These are phyloP conservation scores for Corythoichthys haematopterus DNA, from an alignment of 2,113 vertebrate genomes.

Conservation along the genomic window DNA sequence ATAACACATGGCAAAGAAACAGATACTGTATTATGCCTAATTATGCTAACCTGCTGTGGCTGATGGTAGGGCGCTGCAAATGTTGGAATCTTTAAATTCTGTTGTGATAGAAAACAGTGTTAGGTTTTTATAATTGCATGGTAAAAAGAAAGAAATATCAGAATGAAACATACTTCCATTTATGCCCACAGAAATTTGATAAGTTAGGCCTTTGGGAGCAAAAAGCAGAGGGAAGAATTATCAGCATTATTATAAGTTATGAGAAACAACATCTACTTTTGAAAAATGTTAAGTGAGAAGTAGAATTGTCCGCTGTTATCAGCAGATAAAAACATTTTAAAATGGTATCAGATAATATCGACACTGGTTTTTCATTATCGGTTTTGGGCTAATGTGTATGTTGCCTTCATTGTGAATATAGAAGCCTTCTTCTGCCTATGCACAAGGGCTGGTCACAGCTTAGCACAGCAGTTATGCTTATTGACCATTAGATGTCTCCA, in stretches of 20 bases:
- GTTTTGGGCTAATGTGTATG: too few relatives aligned
- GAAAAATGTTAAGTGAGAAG: neutral
- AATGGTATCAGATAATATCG: too few relatives aligned
- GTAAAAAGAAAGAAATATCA: neutral
- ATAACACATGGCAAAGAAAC: too few relatives aligned
- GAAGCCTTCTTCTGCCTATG: too few relatives aligned
- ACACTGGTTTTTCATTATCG: too few relatives aligned
- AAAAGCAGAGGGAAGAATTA: slow-evolving; percentile 29
- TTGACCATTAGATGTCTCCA: too few relatives aligned
- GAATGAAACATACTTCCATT: slow-evolving; percentile 82
- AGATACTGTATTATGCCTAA: neutral
- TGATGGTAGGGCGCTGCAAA: slow-evolving; percentile 26
- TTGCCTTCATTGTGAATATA: too few relatives aligned
- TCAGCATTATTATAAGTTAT: neutral
- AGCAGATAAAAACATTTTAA: too few relatives aligned
- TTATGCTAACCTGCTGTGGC: slow-evolving; percentile 9
- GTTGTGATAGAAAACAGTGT: slow-evolving; percentile 18
- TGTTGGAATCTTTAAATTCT: slow-evolving; percentile 52
- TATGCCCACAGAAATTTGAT: slow-evolving; percentile 92
- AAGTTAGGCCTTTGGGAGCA: slow-evolving; percentile 90
- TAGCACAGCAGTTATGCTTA: too few relatives aligned
- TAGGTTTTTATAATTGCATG: neutral
- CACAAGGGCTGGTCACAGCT: too few relatives aligned
- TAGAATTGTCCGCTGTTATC: too few relatives aligned
- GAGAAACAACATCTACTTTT: neutral